Conservation (phyloP, 2,797 vertebrate genomes). For the Hirundo rustica region DNA sequence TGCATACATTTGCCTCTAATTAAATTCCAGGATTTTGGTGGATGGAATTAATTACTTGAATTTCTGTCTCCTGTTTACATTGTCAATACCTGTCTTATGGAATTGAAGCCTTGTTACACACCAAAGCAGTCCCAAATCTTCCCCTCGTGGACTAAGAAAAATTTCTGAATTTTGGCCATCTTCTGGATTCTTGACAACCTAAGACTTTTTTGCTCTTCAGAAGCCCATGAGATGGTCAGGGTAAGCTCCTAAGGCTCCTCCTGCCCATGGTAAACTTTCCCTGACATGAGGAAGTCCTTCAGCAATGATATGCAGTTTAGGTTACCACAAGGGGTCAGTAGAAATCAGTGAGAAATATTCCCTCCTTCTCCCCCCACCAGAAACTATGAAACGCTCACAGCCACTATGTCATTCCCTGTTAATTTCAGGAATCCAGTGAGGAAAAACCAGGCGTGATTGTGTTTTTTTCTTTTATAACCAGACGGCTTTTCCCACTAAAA, state of each 20-base stretch:
- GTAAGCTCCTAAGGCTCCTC: not conserved
- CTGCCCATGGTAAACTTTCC: not conserved
- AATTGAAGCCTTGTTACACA: not conserved
- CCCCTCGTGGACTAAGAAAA: not conserved
- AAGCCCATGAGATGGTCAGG: not conserved
- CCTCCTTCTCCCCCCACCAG: not conserved
- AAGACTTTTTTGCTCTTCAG: not conserved
- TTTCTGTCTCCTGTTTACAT: not conserved
- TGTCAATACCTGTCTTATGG: not conserved
- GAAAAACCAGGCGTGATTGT: not conserved
- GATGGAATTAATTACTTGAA: not conserved
- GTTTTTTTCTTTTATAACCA: not conserved
- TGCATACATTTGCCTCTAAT: not conserved
- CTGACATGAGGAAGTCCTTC: not conserved
- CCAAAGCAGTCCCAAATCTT: not conserved
- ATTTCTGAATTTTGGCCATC: not conserved
- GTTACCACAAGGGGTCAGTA: constrained; percentile 56
- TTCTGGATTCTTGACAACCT: not conserved
- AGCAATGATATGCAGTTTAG: not conserved
- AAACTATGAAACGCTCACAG: not conserved
- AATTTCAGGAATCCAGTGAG: constrained; percentile 16
- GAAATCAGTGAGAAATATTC: constrained; percentile 44
- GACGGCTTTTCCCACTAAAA: not conserved
- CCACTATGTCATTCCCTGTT: not conserved
- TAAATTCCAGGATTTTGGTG: not conserved